Evolutionary conservation across 92 coral and sea anemone genomes (phyloP), one percentile per base, ranked within the genome.

Genomic region (Metridium senile): DNA sequence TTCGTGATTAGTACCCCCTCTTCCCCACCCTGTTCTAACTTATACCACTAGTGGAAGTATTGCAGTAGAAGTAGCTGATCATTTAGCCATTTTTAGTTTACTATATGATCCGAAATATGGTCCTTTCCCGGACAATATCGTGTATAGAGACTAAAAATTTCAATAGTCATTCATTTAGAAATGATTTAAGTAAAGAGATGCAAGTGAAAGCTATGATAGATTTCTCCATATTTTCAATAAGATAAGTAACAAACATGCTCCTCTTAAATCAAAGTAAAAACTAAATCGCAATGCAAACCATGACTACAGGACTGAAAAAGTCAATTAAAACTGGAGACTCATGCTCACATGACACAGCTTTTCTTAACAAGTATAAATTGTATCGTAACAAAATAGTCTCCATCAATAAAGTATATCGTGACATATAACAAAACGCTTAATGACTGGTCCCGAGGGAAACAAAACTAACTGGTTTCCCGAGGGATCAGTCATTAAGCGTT

Each of bases 191-290:
- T 4, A 39, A 39, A 39, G 6, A 4, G 49, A 39, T 39, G 49
- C 13, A 39, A 39, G 13, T 39, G 67, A 76, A 6, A 13, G 49
- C 13, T 4, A 4, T 39, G 13, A 39, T 39, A 39, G 13, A 68
- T 76, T 2, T 28, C 70, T 61, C 43, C 62, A 32, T 53, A 62
- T 45, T 26, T 84, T 70, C 64, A 77, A 84, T 46, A 78, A 62
- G 54, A 56, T 66, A 71, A 84, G 77, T 66, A 79, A 72, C 46
- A 84, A 84, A 62, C 74, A 78, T 71, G 80, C 84, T 9, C 88
- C 84, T 33, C 56, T 84, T 1, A 72, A 78, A 70, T 66, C 39
- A 63, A 73, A 21, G 67, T 79, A 69, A 79, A 68, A 84, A 79
- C 63, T 62, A 78, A 66, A 64, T 20, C 84, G 46, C n/a, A n/a